phyloP scores from a whole-genome alignment of 2,113 vertebrate species.

The Cebidichthys violaceus region DNA sequence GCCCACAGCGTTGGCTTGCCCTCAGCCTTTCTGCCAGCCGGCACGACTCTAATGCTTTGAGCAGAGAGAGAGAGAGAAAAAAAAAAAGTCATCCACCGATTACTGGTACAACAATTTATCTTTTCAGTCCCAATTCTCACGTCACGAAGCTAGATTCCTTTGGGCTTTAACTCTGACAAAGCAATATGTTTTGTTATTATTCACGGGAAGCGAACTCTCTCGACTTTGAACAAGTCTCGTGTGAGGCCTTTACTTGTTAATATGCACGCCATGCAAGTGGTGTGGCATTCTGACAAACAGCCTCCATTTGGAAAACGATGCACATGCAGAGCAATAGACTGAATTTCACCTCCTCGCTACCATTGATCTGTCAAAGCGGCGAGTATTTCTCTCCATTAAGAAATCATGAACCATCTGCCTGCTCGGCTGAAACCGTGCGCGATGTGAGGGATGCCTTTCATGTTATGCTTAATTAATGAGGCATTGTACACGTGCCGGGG shows the following conservation, averaged over 20 bases:
- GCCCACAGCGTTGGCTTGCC: constrained; percentile 58
- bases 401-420: constrained; percentile 78
- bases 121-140: constrained; percentile 49
- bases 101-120: constrained; percentile 32
- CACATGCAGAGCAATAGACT: constrained; percentile 24
- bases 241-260: constrained; percentile 49
- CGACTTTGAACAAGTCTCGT: constrained; percentile 40
- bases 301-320: constrained; percentile 39
- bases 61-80: constrained; percentile 42
- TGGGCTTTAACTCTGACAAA: constrained; percentile 49
- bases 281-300: constrained; percentile 55
- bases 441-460: constrained; percentile 65
- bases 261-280: constrained; percentile 1
- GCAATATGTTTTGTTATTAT: constrained; percentile 50
- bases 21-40: constrained; percentile 39
- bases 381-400: constrained; percentile 68
- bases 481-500: constrained; percentile 48
- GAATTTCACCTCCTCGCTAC: constrained; percentile 42
- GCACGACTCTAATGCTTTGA: constrained; percentile 55
- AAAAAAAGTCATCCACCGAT: constrained; percentile 57
- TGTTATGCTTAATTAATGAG: constrained; percentile 73
- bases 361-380: constrained; percentile 61
- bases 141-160: constrained; percentile 44
- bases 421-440: constrained; percentile 61
- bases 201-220: constrained; percentile 31